Base-by-base conservation (phyloP, 2,797 vertebrate genomes). In the Lagocephalus sceleratus region DNA sequence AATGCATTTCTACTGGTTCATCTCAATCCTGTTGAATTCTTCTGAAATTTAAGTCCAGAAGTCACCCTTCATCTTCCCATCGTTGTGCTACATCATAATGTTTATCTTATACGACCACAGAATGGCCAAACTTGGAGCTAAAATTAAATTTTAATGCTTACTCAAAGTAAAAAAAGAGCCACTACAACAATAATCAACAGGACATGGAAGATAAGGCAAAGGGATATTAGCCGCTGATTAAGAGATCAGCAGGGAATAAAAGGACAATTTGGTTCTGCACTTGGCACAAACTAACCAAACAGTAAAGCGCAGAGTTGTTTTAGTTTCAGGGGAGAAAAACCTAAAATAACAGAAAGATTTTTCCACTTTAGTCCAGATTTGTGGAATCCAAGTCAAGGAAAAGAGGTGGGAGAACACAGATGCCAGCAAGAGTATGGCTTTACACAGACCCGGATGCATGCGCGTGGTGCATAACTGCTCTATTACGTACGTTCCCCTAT, bases 101-200 rank as follows among this genome's bases (percentile, higher is more conserved):
- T 79, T 78, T 43, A 63, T 57, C n/a, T 20, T 29, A 26, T 59
- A 46, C 59, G 35, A 63, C 58, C 63, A 50, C 47, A 63, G 58
- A 20, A 57, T 20, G 5, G 20, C 20, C 63, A 62, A 66, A 75
- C 57, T 60, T 43, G 23, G 42, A 26, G 69, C 72, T 87, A 81
- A 88, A 89, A 63, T 75, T 70, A 81, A 73, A 38, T 43, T 17
- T 10, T 46, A 42, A 73, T 62, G 59, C 76, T 72, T 39, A 39
- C 57, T 45, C 16, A 14, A 39, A 64, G 60, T 67, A 83, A 89
- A 71, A 54, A 64, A 80, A 68, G 63, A 42, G 67, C 29, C 66
- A 32, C 11, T 71, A 48, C 57, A 78, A 74, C 59, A 81, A 71
- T 52, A 78, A 79, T 60, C 54, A 45, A 49, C 66, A 56, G 55